Evolutionary conservation across 2,113 vertebrate species (phyloP), one percentile per base, ranked within the genome.

Genomic region (Catharus bicknelli): DNA sequence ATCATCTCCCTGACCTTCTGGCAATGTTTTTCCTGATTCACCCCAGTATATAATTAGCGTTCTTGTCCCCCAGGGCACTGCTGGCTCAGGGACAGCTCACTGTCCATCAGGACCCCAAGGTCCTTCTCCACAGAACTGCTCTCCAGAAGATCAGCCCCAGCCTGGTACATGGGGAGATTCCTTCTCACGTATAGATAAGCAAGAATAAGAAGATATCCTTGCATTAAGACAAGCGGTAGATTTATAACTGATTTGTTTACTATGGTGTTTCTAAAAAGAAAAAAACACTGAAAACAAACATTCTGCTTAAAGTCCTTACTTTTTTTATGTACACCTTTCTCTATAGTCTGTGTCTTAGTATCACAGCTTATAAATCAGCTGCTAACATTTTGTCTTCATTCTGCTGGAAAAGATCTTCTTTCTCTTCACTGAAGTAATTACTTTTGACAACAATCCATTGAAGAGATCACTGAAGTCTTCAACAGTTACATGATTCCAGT

Each of bases 381-480:
- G 77, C 17, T 83, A 51, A 59, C 36, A 59, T n/a, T 93, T 87
- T 23, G 27, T 80, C 58, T 93, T 92, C 48, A 20, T 58, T 82
- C 63, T 87, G 30, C 34, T 91, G 63, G 48, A 90, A 93, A 48
- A 74, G 25, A 53, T 55, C 53, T 66, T 69, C 43, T 55, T 81
- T 61, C 32, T 82, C n/a, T 88, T 62, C 53, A 40, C 55, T 42
- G 32, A 72, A 82, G 30, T 73, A 66, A 83, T n/a, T 62, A 34
- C 32, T 57, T 61, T 18, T 55, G 48, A 38, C 12, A 16, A 54
- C 53, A 88, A 26, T 88, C 55, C 5, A 1, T 9, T 94, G 86
- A 93, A 91, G 30, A 95, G 76, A 81, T 66, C 70, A 62, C 57
- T 54, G 48, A 86, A 77, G 62, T 91, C 83, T 92, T 90, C 73